Evolutionary conservation across 2,113 vertebrate species (phyloP), one percentile per base, ranked within the genome.

Genomic region (Buteo buteo): DNA sequence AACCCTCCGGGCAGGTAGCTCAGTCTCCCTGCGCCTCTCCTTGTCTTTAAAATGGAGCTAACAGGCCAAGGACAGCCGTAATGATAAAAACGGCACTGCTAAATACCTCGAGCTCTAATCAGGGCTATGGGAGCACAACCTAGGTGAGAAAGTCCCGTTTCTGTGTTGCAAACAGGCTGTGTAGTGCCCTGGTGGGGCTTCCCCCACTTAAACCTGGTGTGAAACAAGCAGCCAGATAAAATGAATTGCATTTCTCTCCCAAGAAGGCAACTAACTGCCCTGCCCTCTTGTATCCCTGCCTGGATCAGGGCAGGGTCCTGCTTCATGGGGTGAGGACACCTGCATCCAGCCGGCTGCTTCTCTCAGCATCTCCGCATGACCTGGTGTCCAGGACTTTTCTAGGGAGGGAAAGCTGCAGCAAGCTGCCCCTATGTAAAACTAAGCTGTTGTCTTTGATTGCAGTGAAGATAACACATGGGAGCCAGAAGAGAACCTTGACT

Each of bases 391-490:
- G 73, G 42, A 0, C 16, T 52, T 54, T 4, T 9, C 34, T 5
- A 1, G 19, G 36, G 28, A 10, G 66, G 40, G 19, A 42, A 45
- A 28, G 7, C 31, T 36, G 20, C 50, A 15, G 52, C 9, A 5
- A 61, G 59, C 10, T 40, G 29, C 71, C 50, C 2, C 2, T 13
- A 0, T 9, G 24, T 45, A 21, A 5, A n/a, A 31, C 20, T 29
- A 6, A 14, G n/a, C 44, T 4, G 34, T 54, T 40, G 40, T n/a
- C 45, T 96, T 65, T 95, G 70, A 7, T 97, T 97, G 80, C 98
- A 99, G 99, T 64, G 99, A 99, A 44, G 99, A 99, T 78, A 99
- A 99, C 97, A 99, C 99, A 0, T 99, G 99, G 99, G 99, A 99
- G 92, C 99, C 99, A 4, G 99, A 99, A 71, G 99, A 99, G 96